phyloP scores from a whole-genome alignment of 2,113 vertebrate species.

The Apus apus region DNA sequence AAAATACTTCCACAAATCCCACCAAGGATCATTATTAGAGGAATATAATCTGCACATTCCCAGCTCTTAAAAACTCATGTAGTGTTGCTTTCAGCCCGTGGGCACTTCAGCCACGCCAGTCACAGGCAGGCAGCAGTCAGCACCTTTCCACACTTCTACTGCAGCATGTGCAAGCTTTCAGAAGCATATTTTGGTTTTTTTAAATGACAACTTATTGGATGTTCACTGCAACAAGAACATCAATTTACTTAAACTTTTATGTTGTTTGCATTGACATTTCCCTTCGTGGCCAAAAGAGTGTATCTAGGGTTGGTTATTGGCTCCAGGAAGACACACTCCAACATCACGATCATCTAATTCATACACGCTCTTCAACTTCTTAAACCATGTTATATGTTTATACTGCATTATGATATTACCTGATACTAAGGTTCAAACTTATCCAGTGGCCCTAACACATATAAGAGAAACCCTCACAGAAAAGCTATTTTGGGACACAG shows the following conservation, averaged over 20 bases:
- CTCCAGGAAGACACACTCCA: not conserved
- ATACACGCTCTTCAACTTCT: not conserved
- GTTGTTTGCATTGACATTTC: not conserved
- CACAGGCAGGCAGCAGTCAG: not conserved
- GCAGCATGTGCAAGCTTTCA: not conserved
- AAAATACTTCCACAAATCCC: not conserved
- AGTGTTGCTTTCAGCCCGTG: not conserved
- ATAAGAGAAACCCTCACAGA: not conserved
- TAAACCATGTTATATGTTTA: not conserved
- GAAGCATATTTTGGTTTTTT: too few species aligned
- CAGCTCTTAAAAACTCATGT: not conserved
- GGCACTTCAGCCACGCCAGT: not conserved
- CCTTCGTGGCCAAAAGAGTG: not conserved
- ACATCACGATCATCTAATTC: not conserved
- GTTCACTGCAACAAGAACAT: not conserved
- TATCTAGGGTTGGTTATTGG: not conserved
- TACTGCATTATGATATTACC: not conserved
- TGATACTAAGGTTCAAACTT: not conserved
- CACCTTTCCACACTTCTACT: not conserved
- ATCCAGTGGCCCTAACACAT: too few species aligned
- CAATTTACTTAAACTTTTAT: not conserved
- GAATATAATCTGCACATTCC: not conserved
- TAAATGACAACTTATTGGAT: too few species aligned
- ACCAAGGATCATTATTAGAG: not conserved
- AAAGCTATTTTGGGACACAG: not conserved